A percentile compares a stretch with the other conserved stretches of the same genome.
phyloP scores from a whole-genome alignment of 92 coral and sea anemone species.

The Pocillopora meandrina region DNA sequence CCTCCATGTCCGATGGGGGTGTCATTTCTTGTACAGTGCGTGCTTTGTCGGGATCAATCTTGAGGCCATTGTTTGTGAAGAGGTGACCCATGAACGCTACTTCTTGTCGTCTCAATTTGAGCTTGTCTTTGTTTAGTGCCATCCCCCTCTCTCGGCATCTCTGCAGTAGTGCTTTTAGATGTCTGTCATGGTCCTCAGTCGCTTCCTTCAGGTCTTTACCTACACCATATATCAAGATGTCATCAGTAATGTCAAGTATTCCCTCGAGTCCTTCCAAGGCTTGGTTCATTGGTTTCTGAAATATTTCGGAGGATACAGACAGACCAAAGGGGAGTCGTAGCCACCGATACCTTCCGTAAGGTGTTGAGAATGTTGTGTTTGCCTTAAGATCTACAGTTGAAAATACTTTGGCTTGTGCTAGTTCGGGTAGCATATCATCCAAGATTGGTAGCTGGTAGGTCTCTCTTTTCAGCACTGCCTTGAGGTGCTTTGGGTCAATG shows the following conservation, averaged over 20 bases:
- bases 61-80: conserved; percentile 34
- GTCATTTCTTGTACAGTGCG: conserved; percentile 62
- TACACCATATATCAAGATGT: conserved; percentile 55
- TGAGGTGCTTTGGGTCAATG: conserved; percentile 44
- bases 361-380: conserved; percentile 63
- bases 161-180: conserved; percentile 39
- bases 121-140: conserved; percentile 45
- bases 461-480: conserved; percentile 42
- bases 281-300: conserved; percentile 56
- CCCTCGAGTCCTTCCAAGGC: conserved; percentile 57
- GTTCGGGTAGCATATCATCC: conserved; percentile 48
- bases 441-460: conserved; percentile 47
- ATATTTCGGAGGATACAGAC: conserved; percentile 41
- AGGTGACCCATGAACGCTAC: conserved; percentile 63
- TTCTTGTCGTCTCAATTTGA: conserved; percentile 37
- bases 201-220: conserved; percentile 44
- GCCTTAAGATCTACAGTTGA: conserved; percentile 39
- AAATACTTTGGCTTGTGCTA: conserved; percentile 35
- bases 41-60: conserved; percentile 52
- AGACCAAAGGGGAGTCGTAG: conserved; percentile 54
- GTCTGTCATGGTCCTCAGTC: conserved; percentile 32
- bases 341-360: conserved; percentile 60
- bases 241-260: conserved; percentile 43
- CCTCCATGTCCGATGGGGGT: conserved; percentile 37
- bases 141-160: conserved; percentile 54